Evolutionary conservation across 1,140 invertebrate genomes (phyloP).

Genomic region (Mamestra configurata): DNA sequence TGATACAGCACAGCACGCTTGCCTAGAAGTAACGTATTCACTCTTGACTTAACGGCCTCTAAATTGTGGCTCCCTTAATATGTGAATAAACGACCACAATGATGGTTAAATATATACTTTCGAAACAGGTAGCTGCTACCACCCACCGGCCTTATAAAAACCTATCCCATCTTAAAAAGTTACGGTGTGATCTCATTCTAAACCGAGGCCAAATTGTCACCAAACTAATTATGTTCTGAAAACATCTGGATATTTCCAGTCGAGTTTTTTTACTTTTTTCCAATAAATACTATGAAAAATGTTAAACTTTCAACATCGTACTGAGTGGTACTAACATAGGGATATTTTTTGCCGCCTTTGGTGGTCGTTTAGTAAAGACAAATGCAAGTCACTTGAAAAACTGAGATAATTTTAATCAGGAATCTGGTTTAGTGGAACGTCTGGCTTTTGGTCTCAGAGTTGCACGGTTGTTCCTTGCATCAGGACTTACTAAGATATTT

Average conservation of each 20-base stretch:
- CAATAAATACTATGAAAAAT: conserved; percentile 4
- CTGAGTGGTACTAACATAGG: neutral
- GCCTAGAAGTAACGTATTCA: too few relatives aligned
- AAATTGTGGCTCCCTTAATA: neutral
- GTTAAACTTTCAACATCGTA: neutral
- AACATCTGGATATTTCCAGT: neutral
- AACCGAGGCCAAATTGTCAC: neutral
- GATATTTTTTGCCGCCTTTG: conserved; percentile 1
- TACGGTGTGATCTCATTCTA: neutral
- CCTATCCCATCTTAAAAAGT: neutral
- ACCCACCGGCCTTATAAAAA: neutral
- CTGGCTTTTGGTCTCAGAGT: neutral
- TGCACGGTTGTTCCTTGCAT: neutral
- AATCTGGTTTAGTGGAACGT: neutral
- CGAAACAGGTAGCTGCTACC: neutral
- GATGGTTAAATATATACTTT: neutral
- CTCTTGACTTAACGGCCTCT: too few relatives aligned
- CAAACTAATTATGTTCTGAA: neutral
- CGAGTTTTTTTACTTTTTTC: neutral
- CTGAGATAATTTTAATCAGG: conserved; percentile 18
- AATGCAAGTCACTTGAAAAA: conserved; percentile 12
- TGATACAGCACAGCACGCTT: too few relatives aligned
- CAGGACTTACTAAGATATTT: neutral
- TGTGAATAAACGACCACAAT: neutral
- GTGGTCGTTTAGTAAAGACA: conserved; percentile 1